phyloP scores from a whole-genome alignment of 2,113 vertebrate species.

The Charadrius vociferus region DNA sequence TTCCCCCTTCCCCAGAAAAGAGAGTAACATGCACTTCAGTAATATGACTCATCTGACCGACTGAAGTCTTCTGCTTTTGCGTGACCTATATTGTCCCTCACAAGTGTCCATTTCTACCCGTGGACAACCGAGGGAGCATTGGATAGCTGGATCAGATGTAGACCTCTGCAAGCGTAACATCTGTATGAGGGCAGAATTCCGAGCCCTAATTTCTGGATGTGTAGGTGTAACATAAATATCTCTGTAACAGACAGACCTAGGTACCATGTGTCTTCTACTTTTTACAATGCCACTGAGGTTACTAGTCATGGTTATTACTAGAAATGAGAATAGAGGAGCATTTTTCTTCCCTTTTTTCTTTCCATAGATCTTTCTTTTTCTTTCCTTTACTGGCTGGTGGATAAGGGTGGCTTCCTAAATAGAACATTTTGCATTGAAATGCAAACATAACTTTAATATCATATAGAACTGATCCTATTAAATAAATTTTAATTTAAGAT shows the following conservation, averaged over 20 bases:
- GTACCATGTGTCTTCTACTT: not conserved
- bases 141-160: not conserved
- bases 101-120: not conserved
- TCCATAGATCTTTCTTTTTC: not conserved
- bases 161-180: not conserved
- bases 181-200: not conserved
- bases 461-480: not conserved
- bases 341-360: not conserved
- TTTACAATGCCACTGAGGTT: not conserved
- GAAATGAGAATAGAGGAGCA: not conserved
- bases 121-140: not conserved
- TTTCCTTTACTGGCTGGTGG: not conserved
- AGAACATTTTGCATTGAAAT: not conserved
- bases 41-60: not conserved
- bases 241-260: not conserved
- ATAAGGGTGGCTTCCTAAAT: not conserved
- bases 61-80: not conserved
- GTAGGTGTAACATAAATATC: not conserved
- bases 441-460: not conserved
- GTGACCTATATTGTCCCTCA: not conserved
- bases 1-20: not conserved
- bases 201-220: not conserved
- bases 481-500: not conserved
- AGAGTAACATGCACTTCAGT: not conserved
- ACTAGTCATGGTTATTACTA: not conserved